Evolutionary conservation across 2,797 vertebrate genomes (phyloP).

Genomic region (Clarias laeviceps): DNA sequence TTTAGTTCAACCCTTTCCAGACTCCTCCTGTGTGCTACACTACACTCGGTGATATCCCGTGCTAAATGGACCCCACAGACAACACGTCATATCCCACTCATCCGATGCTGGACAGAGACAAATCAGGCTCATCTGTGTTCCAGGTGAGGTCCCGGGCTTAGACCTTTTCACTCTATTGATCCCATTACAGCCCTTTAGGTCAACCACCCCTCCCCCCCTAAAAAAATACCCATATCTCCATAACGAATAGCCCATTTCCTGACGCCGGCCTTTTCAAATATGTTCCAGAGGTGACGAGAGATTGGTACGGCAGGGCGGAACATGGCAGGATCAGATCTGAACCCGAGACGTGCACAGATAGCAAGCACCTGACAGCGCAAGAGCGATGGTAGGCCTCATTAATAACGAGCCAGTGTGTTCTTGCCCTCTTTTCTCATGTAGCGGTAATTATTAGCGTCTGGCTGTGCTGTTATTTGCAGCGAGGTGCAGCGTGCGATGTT

Average conservation of each 20-base stretch:
- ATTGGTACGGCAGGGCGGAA: slow-evolving; percentile 31
- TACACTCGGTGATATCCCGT: neutral
- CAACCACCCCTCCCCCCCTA: slow-evolving; percentile 53
- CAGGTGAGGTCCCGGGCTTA: slow-evolving; percentile 43
- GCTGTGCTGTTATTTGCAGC: slow-evolving; percentile 47
- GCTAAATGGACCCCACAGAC: neutral
- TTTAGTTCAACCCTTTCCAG: neutral
- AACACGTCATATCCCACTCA: slow-evolving; percentile 26
- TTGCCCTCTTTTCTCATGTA: slow-evolving; percentile 46
- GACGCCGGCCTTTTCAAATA: slow-evolving; percentile 14
- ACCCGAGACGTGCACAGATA: slow-evolving; percentile 37
- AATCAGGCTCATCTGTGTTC: slow-evolving; percentile 55
- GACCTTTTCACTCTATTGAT: slow-evolving; percentile 33
- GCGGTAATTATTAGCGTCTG: slow-evolving; percentile 57
- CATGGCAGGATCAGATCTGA: slow-evolving; percentile 34
- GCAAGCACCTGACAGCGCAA: slow-evolving; percentile 49
- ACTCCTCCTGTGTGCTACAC: neutral
- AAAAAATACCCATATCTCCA: slow-evolving; percentile 51
- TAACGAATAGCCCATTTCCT: slow-evolving; percentile 67
- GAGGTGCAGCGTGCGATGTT: slow-evolving; percentile 37
- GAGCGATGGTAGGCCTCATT: slow-evolving; percentile 55
- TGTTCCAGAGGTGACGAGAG: slow-evolving; percentile 28
- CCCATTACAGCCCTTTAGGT: slow-evolving; percentile 47
- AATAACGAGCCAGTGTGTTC: slow-evolving; percentile 51
- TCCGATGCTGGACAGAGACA: slow-evolving; percentile 41